These are phyloP conservation scores for Pentalonia nigronervosa DNA, from an alignment of 1,140 invertebrate genomes.

Conservation along the genomic window DNA sequence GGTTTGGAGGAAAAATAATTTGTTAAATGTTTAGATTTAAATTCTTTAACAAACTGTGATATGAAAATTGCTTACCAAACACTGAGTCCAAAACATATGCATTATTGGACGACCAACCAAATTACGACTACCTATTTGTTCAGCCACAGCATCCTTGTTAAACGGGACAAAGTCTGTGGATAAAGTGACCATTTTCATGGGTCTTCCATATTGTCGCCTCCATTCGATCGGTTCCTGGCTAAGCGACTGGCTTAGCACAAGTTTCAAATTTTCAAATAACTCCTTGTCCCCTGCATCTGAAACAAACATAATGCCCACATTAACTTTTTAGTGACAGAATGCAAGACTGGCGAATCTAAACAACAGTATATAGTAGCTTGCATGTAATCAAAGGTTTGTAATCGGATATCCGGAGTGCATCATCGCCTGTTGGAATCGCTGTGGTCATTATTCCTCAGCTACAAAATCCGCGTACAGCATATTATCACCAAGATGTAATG, in stretches of 20 bases:
- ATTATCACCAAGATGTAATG: not conserved
- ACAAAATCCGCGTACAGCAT: not conserved
- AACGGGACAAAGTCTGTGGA: conserved; percentile 87
- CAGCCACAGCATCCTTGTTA: conserved; percentile 73
- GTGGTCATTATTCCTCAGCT: not conserved
- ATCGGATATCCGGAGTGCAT: conserved; percentile 53
- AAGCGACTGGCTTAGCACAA: conserved; percentile 78
- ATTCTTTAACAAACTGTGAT: not conserved
- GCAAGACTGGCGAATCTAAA: not conserved
- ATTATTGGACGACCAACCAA: conserved; percentile 87
- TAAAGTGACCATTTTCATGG: conserved; percentile 82
- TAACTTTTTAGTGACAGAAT: not conserved
- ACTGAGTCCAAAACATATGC: conserved; percentile 95
- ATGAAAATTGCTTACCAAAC: conserved; percentile 73
- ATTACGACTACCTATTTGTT: conserved; percentile 74
- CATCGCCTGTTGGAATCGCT: not conserved
- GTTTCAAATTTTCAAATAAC: conserved; percentile 83
- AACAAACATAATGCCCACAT: not conserved
- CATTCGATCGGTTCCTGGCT: conserved; percentile 88
- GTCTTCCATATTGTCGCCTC: conserved; percentile 82
- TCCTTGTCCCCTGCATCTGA: conserved; percentile 88
- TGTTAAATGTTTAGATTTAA: not conserved
- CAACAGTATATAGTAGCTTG: conserved; percentile 28
- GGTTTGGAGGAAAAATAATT: not conserved
- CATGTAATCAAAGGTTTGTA: conserved; percentile 59